phyloP scores from a whole-genome alignment of 2,888 invertebrate species.

The Heteromyza rotundicornis region DNA sequence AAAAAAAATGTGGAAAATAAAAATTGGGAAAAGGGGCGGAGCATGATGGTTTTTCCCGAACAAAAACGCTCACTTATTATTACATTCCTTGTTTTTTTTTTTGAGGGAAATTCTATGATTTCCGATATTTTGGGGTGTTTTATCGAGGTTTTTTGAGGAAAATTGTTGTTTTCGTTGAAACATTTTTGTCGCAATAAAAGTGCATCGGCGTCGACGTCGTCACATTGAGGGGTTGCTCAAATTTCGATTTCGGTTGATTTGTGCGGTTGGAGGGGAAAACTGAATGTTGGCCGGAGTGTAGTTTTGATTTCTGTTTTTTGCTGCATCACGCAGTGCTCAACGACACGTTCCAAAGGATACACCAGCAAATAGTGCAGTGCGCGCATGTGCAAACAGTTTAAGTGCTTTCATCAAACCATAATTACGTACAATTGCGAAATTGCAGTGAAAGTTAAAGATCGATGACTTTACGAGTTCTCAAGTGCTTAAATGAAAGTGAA shows the following conservation, averaged over 20 bases:
- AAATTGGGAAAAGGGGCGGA: constrained; percentile 52
- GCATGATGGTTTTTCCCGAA: constrained; percentile 55
- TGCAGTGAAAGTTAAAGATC: background rate
- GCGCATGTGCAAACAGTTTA: constrained; percentile 30
- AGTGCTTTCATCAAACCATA: too few relatives aligned
- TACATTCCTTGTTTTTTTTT: constrained; percentile 38
- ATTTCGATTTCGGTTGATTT: constrained; percentile 31
- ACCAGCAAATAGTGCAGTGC: constrained; percentile 33
- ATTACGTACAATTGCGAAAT: background rate
- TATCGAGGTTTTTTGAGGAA: constrained; percentile 51
- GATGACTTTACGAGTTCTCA: too few relatives aligned
- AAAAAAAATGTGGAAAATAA: constrained; percentile 32
- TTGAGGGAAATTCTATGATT: constrained; percentile 61
- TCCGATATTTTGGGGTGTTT: constrained; percentile 63
- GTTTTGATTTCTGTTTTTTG: constrained; percentile 43
- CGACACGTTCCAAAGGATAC: constrained; percentile 61
- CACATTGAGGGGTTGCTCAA: constrained; percentile 34
- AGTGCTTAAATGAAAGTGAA: too few relatives aligned
- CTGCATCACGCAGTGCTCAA: constrained; percentile 57
- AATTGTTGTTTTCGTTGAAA: constrained; percentile 11
- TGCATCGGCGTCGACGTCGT: constrained; percentile 30
- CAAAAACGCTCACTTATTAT: constrained; percentile 9
- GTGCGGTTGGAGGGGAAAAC: constrained; percentile 39
- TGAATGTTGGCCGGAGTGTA: too few relatives aligned
- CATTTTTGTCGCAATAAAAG: constrained; percentile 37